Evolutionary conservation across 2,888 invertebrate genomes (phyloP), one percentile per base, ranked within the genome.

Genomic region (Hydropsyche betteni): DNA sequence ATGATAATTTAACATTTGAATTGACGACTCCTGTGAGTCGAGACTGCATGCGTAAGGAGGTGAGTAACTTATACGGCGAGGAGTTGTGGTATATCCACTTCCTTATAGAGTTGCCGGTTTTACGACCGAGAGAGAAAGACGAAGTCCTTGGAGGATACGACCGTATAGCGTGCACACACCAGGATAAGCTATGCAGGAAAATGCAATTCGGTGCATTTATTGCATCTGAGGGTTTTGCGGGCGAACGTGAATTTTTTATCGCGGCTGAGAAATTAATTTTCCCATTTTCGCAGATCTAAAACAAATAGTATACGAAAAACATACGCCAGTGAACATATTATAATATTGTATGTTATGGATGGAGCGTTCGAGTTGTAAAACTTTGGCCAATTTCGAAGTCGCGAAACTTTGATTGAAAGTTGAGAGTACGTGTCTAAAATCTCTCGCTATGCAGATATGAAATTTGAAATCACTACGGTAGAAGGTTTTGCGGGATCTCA

Each of bases 201-300:
- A 72, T 72, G 72, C 72, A 72, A 72, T 72, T 72, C 72, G 72
- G 34, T 72, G 72, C 72, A 72, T 72, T 72, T 72, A 72, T 72
- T 72, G 72, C 72, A 72, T 72, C 38, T 8, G 72, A 38, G 72
- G 52, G 58, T 55, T 52, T 72, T 53, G 52, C 52, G 53, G 70
- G 53, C 70, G 58, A 50, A 36, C 70, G 70, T 70, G 53, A 51
- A 70, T 70, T 70, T 70, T 69, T 69, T 69, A 69, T 64, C 64
- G 34, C 64, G 8, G 36, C 4, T 5, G 8, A 33, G 64, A 36
- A 34, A 64, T 64, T 64, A 64, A 64, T 64, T 34, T 34, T 12
- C 36, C 10, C 10, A 64, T 64, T 64, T 64, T 64, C 64, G 24
- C 24, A 24, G 2, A 24, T 24, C 24, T 24, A 24, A 24, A n/a